phyloP scores from a whole-genome alignment of 1,140 invertebrate genomes.

The Drosophila tani region DNA sequence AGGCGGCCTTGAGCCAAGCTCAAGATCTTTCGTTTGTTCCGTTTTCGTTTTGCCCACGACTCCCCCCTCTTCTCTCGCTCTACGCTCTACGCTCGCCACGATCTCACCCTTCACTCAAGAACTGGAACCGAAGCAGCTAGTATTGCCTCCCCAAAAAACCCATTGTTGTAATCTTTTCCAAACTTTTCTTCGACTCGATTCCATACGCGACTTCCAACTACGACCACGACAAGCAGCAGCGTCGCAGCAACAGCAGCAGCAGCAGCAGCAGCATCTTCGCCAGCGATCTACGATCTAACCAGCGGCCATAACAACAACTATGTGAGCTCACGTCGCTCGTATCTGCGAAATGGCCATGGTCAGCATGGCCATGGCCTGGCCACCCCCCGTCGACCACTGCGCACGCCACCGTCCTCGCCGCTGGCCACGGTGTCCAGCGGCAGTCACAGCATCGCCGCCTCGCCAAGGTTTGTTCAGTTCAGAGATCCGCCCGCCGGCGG shows the following conservation, averaged over 20 bases:
- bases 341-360: constrained; percentile 60
- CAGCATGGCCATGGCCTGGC: constrained; percentile 62
- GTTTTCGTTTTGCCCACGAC: constrained; percentile 40
- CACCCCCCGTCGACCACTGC: constrained; percentile 76
- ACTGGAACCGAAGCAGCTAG: constrained; percentile 16
- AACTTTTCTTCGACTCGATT: constrained; percentile 76
- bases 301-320: constrained; percentile 69
- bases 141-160: constrained; percentile 11
- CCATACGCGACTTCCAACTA: constrained; percentile 63
- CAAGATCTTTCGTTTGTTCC: constrained; percentile 41
- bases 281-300: constrained; percentile 52
- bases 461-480: constrained; percentile 81
- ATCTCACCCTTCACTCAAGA: constrained; percentile 40
- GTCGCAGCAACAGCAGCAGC: constrained; percentile 37
- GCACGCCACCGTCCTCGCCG: constrained; percentile 80
- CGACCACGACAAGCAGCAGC: constrained; percentile 43
- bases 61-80: constrained; percentile 13
- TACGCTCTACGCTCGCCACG: constrained; percentile 23
- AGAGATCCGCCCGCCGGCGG: not conserved
- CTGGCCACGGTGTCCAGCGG: constrained; percentile 76
- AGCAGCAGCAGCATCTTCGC: constrained; percentile 45
- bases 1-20: constrained; percentile 27
- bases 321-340: constrained; percentile 59
- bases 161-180: constrained; percentile 77
- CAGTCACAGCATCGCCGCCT: constrained; percentile 65